Base-by-base conservation (phyloP, 2,113 vertebrate genomes). In the Colius striatus region DNA sequence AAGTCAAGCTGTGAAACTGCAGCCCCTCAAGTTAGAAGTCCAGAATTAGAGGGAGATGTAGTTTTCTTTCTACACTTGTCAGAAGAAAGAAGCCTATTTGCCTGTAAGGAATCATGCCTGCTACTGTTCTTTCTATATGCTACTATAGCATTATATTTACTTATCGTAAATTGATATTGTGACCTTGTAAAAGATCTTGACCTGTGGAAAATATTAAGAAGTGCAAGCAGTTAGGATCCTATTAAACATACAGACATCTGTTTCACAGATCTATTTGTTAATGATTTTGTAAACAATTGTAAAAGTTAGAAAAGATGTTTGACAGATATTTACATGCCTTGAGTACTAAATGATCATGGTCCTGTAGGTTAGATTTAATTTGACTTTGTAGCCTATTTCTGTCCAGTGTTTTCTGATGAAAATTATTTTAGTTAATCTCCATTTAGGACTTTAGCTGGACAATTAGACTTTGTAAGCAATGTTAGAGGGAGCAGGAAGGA, bases 351-450 rank as follows among this genome's bases (percentile, higher is more conserved):
- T 18, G 23, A 12, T 3, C 0, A 2, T 13, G 10, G 27, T 75
- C 10, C 14, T 68, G 16, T 19, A 76, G 45, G 4, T 65, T 88
- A 55, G 43, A 22, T 66, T 34, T 77, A 21, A 51, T 86, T 88
- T 76, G 76, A 53, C 13, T 32, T 78, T 60, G 26, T 67, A 68
- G 60, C 23, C 29, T 48, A 2, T 72, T 94, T 81, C 53, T 85
- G 30, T 82, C 30, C 47, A 38, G 14, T 80, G 89, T 32, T 47
- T 86, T 82, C 48, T 70, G 54, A 23, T 32, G 26, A 55, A 41
- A 88, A 23, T 86, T 93, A n/a, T 60, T 91, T 89, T 78, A 84
- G 12, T 81, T 87, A 51, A 67, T 92, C 54, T 94, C 54, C 19
- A 29, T 79, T 61, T 89, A 77, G 58, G 23, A 80, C 47, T 70